Base-by-base conservation (phyloP, 2,797 vertebrate genomes). In the Capromys pilorides region DNA sequence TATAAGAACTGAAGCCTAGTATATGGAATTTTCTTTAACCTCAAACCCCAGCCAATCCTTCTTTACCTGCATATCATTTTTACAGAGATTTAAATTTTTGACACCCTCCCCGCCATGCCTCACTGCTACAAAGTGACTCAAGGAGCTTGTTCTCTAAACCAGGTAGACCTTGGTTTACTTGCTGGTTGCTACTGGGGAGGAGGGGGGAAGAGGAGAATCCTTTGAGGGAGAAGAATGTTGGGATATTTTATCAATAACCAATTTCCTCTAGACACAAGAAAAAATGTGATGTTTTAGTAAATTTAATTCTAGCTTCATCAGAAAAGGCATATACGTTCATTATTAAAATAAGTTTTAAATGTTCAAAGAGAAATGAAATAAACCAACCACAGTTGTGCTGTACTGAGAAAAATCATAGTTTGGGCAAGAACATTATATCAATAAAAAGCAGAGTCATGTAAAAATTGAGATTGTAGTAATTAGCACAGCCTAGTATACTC, bases 301-400 rank as follows among this genome's bases (percentile, higher is more conserved):
- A 78, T 75, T 89, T 94, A 89, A 82, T 93, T 93, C 96, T 90
- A 80, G 41, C 66, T 94, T 92, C 21, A 90, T 90, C 45, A 95
- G 94, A 86, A 82, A 91, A 93, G 64, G 71, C 95, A 89, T 90
- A 78, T 19, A 94, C 82, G 19, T 78, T 94, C 49, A 91, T 93
- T 83, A 87, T 16, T 88, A 61, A 90, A 94, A 93, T 88, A 28
- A 33, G 13, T 11, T 33, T 45, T 88, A 94, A 91, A n/a, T 51
- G 9, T 86, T 95, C 26, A 67, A 13, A 85, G 71, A 85, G 67
- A 88, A 84, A 94, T 66, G 66, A 96, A 92, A 75, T 31, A 64
- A 94, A 95, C 57, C 8, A 71, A 54, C 11, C 22, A 26, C 88
- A 91, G 81, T 91, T 13, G 83, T 41, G 83, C 19, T 66, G 84